Conservation (phyloP, 92 coral and sea anemone genomes). For the Porites divaricata region DNA sequence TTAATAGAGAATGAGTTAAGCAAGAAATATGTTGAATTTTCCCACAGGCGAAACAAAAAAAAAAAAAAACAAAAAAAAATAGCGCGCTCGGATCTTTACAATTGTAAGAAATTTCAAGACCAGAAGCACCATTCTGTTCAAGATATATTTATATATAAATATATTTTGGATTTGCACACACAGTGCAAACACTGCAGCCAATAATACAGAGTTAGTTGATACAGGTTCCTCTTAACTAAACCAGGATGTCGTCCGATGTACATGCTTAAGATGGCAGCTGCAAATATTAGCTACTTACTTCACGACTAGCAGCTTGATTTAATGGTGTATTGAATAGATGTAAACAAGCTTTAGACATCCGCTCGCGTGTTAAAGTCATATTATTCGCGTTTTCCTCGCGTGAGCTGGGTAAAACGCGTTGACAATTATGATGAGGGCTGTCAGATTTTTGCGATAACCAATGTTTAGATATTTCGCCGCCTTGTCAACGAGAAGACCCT, state of each 20-base stretch:
- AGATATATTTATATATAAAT: not conserved
- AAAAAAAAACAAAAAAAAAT: not conserved
- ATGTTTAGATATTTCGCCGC: constrained; percentile 43
- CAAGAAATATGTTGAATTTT: constrained; percentile 18
- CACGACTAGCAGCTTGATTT: constrained; percentile 24
- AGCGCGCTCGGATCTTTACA: constrained; percentile 5
- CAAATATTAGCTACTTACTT: constrained; percentile 36
- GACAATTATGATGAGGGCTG: constrained; percentile 17
- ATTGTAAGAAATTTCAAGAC: not conserved
- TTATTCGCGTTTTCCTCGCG: constrained; percentile 39
- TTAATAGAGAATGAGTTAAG: constrained; percentile 36
- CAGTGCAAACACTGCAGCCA: constrained; percentile 17
- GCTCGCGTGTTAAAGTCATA: not conserved
- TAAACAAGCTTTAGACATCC: constrained; percentile 15
- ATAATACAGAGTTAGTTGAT: constrained; percentile 39
- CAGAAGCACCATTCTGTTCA: too few species aligned
- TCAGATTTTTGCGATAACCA: constrained; percentile 42
- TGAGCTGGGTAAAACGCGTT: constrained; percentile 17
- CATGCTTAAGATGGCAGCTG: constrained; percentile 31
- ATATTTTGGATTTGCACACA: not conserved
- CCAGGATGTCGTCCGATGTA: constrained; percentile 39
- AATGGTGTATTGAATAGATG: constrained; percentile 14
- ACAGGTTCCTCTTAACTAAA: constrained; percentile 40
- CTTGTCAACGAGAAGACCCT: constrained; percentile 41
- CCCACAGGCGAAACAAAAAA: not conserved